These are phyloP conservation scores for Limnephilus lunatus DNA, from an alignment of 2,888 invertebrate species.

Conservation along the genomic window DNA sequence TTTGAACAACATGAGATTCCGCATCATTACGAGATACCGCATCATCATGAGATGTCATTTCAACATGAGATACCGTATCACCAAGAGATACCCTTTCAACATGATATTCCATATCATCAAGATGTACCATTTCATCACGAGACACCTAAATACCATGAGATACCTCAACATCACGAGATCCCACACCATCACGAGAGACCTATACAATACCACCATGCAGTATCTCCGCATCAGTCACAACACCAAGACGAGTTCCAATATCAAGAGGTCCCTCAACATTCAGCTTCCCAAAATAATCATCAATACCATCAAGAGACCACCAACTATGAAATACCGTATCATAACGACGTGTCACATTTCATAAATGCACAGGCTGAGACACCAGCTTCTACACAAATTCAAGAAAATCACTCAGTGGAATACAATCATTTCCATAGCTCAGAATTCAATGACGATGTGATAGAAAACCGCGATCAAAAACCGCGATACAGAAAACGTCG, in stretches of 20 bases:
- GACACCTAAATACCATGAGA: neutral
- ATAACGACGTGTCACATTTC: neutral
- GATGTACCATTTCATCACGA: neutral
- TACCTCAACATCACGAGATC: neutral
- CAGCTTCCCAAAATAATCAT: neutral
- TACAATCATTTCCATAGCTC: neutral
- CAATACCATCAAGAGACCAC: neutral
- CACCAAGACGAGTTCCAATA: neutral
- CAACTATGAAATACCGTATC: neutral
- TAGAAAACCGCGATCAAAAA: neutral
- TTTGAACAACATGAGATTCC: neutral
- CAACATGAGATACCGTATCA: neutral
- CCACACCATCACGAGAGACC: neutral
- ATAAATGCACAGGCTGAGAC: neutral
- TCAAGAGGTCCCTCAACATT: neutral
- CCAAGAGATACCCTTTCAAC: neutral
- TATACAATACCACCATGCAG: neutral
- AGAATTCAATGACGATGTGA: neutral
- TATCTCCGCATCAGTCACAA: neutral
- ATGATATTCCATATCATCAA: neutral
- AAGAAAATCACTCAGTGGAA: neutral
- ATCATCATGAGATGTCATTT: neutral
- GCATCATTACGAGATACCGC: conserved; percentile 2
- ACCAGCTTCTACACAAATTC: neutral
- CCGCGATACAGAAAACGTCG: neutral